A percentile compares a stretch with the other conserved stretches of the same genome.
These are phyloP conservation scores for Lepus americanus DNA, from an alignment of 2,113 vertebrate genomes.

Conservation along the genomic window DNA sequence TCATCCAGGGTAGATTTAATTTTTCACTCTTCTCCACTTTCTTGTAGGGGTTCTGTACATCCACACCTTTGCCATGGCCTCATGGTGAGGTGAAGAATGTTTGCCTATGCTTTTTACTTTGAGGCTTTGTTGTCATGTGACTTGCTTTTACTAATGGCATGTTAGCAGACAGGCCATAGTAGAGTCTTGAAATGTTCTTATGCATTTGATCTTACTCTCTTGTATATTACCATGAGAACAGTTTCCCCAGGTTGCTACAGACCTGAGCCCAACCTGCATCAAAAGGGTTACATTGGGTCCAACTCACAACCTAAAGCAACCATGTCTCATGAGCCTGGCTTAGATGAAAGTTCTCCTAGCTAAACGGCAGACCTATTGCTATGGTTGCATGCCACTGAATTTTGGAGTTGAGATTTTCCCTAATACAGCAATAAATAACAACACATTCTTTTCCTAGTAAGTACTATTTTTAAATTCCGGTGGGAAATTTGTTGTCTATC, in stretches of 20 bases:
- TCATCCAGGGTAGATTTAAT: conserved; percentile 10
- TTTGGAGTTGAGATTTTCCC: not conserved
- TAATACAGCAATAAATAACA: not conserved
- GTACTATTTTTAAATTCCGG: conserved; percentile 44
- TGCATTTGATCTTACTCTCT: not conserved
- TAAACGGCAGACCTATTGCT: not conserved
- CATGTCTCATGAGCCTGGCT: not conserved
- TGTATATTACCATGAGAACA: not conserved
- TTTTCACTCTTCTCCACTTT: conserved; percentile 36
- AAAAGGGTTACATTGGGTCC: not conserved
- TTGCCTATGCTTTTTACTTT: not conserved
- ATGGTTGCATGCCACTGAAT: not conserved
- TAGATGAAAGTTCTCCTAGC: not conserved
- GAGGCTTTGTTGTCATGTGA: not conserved
- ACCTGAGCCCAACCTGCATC: not conserved
- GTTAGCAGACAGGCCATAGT: not conserved
- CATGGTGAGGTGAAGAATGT: not conserved
- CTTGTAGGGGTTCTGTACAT: not conserved
- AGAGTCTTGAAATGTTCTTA: not conserved
- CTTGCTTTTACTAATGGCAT: conserved; percentile 11
- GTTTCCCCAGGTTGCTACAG: not conserved
- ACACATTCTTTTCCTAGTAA: not conserved
- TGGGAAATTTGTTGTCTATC: not conserved
- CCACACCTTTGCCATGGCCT: not conserved
- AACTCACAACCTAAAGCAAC: not conserved